phyloP scores from a whole-genome alignment of 1,140 invertebrate genomes.

The Plodia interpunctella region DNA sequence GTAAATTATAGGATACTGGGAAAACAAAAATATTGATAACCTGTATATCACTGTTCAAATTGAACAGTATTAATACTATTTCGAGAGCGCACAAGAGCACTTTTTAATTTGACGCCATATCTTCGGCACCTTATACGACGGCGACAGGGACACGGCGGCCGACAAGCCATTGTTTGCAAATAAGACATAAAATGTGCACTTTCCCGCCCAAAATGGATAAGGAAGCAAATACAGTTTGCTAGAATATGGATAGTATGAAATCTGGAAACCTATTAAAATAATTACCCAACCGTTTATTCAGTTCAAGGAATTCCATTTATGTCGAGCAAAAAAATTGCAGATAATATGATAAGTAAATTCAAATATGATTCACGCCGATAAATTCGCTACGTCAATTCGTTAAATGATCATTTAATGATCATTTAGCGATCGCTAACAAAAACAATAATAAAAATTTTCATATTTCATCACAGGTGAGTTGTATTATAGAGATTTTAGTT shows the following conservation, averaged over 20 bases:
- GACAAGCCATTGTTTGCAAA: conserved; percentile 70
- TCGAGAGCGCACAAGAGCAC: neutral
- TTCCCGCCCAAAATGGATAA: conserved; percentile 28
- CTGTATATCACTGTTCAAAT: too few relatives aligned
- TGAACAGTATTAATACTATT: neutral
- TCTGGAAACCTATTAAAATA: neutral
- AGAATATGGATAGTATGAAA: conserved; percentile 5
- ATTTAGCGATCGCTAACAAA: neutral
- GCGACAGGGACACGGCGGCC: conserved; percentile 48
- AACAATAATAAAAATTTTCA: neutral
- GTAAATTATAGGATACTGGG: too few relatives aligned
- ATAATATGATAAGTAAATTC: too few relatives aligned
- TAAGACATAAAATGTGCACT: conserved; percentile 42
- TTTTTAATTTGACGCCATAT: conserved; percentile 51
- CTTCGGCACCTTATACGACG: conserved; percentile 45
- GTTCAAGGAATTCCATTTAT: too few relatives aligned
- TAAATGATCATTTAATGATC: neutral
- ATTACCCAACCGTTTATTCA: too few relatives aligned
- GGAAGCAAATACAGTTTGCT: conserved; percentile 18
- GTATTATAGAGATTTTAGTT: conserved; percentile 5
- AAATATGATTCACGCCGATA: too few relatives aligned
- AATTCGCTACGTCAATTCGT: neutral
- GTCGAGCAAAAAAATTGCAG: too few relatives aligned
- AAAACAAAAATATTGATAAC: too few relatives aligned
- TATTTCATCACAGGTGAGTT: neutral